Conservation (phyloP, 1,140 invertebrate species). For the Conus ventricosus region DNA sequence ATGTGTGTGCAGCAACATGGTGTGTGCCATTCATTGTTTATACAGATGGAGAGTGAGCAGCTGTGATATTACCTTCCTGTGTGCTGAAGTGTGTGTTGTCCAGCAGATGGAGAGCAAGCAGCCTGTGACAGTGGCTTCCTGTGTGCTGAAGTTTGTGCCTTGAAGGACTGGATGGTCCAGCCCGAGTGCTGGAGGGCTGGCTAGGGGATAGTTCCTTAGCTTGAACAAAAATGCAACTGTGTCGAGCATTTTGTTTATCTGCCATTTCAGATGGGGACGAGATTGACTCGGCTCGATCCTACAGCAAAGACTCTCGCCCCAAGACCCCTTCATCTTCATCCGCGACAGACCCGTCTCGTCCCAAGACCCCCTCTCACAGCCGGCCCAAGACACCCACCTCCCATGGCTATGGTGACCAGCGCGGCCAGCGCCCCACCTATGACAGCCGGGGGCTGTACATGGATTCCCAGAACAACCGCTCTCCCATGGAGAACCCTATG, state of each 20-base stretch:
- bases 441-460: constrained; percentile 23
- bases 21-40: no score
- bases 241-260: constrained; percentile 40
- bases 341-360: constrained; percentile 39
- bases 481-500: constrained; percentile 24
- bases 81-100: background rate
- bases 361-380: constrained; percentile 60
- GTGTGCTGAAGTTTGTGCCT: no score
- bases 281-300: constrained; percentile 41
- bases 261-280: constrained; percentile 58
- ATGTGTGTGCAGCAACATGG: no score
- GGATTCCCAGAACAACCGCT: background rate
- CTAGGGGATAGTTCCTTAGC: no score
- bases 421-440: constrained; percentile 37
- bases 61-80: background rate
- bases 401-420: constrained; percentile 45
- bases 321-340: constrained; percentile 49
- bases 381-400: constrained; percentile 67
- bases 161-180: no score
- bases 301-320: constrained; percentile 46
- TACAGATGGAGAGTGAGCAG: no score
- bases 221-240: constrained; percentile 30
- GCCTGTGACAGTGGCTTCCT: no score
- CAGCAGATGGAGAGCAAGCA: background rate
- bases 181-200: no score